Base-by-base conservation (phyloP, 2,113 vertebrate genomes). In the Rhagologus leucostigma region DNA sequence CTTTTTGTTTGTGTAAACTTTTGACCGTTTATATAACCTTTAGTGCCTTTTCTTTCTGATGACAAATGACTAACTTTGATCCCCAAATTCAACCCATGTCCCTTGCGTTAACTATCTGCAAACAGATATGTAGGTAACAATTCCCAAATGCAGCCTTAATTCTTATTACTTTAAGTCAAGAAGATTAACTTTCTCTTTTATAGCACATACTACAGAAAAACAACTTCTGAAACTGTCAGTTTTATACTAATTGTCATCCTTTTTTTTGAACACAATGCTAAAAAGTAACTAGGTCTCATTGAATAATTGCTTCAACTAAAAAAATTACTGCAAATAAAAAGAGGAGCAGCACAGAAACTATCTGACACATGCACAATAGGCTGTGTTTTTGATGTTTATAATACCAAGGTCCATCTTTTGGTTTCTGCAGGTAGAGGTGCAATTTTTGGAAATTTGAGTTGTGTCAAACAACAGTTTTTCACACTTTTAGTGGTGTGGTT, bases 1-100 rank as follows among this genome's bases (percentile, higher is more conserved):
- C 49, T 67, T 67, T 60, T 33, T 84, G 65, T 95, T 95, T 96
- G 83, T 27, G 4, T 67, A 92, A 97, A 59, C 92, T 86, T 90
- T 83, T 93, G 88, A 86, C 49, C 22, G 13, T 95, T 95, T 96
- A 90, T 85, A 94, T 95, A 97, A 97, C 95, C 94, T 93, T 85
- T 64, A 91, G 67, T 30, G 20, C 16, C 83, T 84, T 91, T 87
- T 74, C 65, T 64, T 39, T 52, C 85, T 69, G n/a, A 83, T 49
- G 74, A 78, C 53, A 91, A 91, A 97, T 52, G 79, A 39, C 76
- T 70, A 33, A 89, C 90, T 94, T 93, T 64, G 78, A 90, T 79
- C 74, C 67, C 29, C 78, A 87, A 76, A 56, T 53, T 94, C 78
- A 75, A 32, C 7, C 49, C 3, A 0, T 49, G 37, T 60, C 50